Base-by-base conservation (phyloP, 2,113 vertebrate genomes). In the Bungarus multicinctus region DNA sequence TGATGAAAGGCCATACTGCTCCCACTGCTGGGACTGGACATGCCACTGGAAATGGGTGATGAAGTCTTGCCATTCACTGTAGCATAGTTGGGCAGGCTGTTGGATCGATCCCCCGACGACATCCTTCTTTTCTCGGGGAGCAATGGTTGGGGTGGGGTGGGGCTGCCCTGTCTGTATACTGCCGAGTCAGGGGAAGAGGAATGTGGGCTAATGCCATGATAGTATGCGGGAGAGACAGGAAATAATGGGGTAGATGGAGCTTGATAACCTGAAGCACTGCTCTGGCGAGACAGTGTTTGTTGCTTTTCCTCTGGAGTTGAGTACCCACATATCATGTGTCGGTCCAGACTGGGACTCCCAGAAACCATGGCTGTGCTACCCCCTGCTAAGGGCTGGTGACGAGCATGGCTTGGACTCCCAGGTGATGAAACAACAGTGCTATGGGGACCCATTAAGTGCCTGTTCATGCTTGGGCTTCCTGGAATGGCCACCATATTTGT, bases 61-160 rank as follows among this genome's bases (percentile, higher is more conserved):
- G 98, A 98, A 18, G 97, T 97, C 97, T 99, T 99, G 55, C 99
- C 99, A 0, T 99, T 99, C 94, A 99, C 90, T 0, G 98, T 99
- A 96, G 98, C 98, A 0, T 99, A 99, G 94, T 98, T 99, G 93
- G 98, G 96, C 25, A 98, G 96, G 93, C 98, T 98, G 88, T 98
- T 98, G 2, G 98, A 98, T 54, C 98, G 97, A 88, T 99, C 99
- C 0, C 99, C 99, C 0, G 98, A 97, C 0, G 99, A 99, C 98
- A 99, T 99, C 89, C 98, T 98, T 81, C 98, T 97, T 97, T 99
- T 99, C 97, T 99, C 99, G 0, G 99, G 99, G 94, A 99, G 98
- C 85, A 97, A 98, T 0, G 98, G 98, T 94, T 98, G 92, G 45
- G 97, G 94, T 89, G 52, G 92, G 0, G 96, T 97, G 0, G 98